These are phyloP conservation scores for Thunnus thynnus DNA, from an alignment of 2,113 vertebrate species.

Conservation along the genomic window DNA sequence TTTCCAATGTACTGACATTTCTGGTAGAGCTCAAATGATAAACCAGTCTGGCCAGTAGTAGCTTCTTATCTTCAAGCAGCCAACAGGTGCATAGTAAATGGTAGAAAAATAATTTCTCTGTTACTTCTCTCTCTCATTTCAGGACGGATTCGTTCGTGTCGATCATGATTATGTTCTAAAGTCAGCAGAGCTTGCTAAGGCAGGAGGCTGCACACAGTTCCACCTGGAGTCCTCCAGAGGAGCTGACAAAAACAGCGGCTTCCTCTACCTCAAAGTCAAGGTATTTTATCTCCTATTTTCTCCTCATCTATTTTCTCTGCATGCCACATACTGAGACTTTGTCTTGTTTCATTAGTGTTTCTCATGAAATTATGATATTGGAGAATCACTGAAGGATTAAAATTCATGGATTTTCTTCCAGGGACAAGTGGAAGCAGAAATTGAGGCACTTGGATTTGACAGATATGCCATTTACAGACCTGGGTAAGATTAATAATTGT, in stretches of 20 bases:
- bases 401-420: conserved; percentile 68
- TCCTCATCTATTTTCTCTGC: not conserved
- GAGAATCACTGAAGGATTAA: not conserved
- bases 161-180: conserved; percentile 94
- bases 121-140: conserved; percentile 24
- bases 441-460: conserved; percentile 86
- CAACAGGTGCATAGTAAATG: too few species aligned
- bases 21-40: not conserved
- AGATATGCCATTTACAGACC: conserved; percentile 89
- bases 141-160: conserved; percentile 93
- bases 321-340: not conserved
- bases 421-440: conserved; percentile 91
- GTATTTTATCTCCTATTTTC: conserved; percentile 72
- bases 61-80: not conserved
- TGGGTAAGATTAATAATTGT: conserved; percentile 84
- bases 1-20: not conserved
- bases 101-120: not conserved
- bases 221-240: conserved; percentile 90
- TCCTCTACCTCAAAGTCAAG: conserved; percentile 94
- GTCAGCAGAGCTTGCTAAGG: conserved; percentile 91
- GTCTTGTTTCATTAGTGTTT: not conserved
- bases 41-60: too few species aligned
- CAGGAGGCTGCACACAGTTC: conserved; percentile 93
- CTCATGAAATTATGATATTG: not conserved
- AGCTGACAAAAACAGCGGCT: conserved; percentile 88